Evolutionary conservation across 35 echinoderm and acorn worm species (phyloP), one percentile per base, ranked within the genome.

Genomic region (Holothuria glaberrima): DNA sequence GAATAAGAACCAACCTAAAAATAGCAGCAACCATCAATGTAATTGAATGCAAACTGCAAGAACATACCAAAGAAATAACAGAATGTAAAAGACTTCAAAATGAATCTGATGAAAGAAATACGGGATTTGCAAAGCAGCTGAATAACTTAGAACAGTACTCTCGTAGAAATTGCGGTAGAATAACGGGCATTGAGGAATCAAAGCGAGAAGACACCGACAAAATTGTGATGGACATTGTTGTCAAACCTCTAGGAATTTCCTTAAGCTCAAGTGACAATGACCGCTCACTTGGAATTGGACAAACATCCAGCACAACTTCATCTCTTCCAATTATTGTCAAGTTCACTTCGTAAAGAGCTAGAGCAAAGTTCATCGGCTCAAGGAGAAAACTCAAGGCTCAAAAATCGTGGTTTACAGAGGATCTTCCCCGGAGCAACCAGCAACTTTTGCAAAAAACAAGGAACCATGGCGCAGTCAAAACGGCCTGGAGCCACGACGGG

Each of bases 251-350:
- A 0, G 14, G 27, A 54, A 27, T 83, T 0, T 30, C 25, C 21
- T 24, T 83, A 24, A 30, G 16, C 34, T 18, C 12, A 19, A n/a
- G 4, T 57, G 77, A 82, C 35, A 57, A 50, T 30, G 46, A 54
- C n/a, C 16, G 77, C 36, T 82, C 77, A 3, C 46, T 4, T 59
- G 2, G 31, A 27, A 44, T 88, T 44, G 66, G 62, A 28, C 12
- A 58, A 14, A 9, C 0, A 2, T 26, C 17, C 17, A 59, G 38
- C 71, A 19, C 25, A 4, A 6, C 30, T 24, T 5, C 17, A 82
- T 31, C 61, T 63, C 13, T 58, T 59, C 86, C 86, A 26, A 88
- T 88, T 5, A 88, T 88, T 58, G 86, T 71, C 13, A 54, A 88
- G 30, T 70, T 88, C 67, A 50, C 67, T 5, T 71, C 86, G 3